These are phyloP conservation scores for Anthoptus insignis DNA, from an alignment of 2,888 invertebrate genomes.

Conservation along the genomic window DNA sequence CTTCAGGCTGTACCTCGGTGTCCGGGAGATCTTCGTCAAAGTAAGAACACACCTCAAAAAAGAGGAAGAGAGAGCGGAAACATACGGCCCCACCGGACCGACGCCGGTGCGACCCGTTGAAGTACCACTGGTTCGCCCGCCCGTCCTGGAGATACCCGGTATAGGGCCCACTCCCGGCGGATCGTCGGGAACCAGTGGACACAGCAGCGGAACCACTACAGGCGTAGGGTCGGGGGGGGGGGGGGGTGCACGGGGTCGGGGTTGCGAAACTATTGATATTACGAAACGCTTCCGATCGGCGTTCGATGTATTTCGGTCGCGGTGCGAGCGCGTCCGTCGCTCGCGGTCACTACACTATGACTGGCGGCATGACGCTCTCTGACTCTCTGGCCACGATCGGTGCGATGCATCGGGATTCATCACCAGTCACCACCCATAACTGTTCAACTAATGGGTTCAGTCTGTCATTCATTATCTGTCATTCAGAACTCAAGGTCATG, in stretches of 20 bases:
- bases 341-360: constrained; percentile 55
- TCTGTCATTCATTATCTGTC: no score
- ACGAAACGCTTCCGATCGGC: constrained; percentile 63
- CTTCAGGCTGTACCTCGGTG: background rate
- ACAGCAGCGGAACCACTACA: no score
- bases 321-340: constrained; percentile 58
- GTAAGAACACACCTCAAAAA: background rate
- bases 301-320: constrained; percentile 55
- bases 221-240: constrained; percentile 48
- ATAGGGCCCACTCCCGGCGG: constrained; percentile 48
- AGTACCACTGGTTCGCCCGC: no score
- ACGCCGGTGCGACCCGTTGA: no score
- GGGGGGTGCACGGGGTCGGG: constrained; percentile 43
- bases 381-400: background rate
- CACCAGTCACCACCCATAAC: background rate
- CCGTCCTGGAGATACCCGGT: no score
- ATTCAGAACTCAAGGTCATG: no score
- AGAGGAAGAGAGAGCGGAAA: no score
- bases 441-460: background rate
- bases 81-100: no score
- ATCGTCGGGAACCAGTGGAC: no score
- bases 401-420: background rate
- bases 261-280: constrained; percentile 61
- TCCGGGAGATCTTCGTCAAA: background rate
- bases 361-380: constrained; percentile 45